Evolutionary conservation across 2,888 invertebrate species (phyloP).

Genomic region (Ophion obscuratus): DNA sequence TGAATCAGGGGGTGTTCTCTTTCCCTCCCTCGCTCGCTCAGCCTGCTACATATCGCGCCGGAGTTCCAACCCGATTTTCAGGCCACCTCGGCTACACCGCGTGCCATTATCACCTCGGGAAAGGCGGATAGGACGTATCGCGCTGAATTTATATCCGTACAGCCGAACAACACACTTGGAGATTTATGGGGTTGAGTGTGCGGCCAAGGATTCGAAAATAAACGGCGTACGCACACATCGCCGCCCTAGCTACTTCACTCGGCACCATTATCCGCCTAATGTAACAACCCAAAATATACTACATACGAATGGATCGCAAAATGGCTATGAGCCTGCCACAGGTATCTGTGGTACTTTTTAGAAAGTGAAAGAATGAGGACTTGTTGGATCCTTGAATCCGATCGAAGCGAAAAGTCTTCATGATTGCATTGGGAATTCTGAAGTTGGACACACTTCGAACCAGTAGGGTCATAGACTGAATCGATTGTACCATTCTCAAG

Average conservation of each 20-base stretch:
- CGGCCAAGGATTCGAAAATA: constrained; percentile 46
- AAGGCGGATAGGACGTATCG: constrained; percentile 52
- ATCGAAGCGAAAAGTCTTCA: too few species aligned
- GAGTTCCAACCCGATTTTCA: constrained; percentile 22
- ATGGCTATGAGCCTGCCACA: too few species aligned
- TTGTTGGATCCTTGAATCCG: too few species aligned
- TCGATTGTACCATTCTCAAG: constrained; percentile 3
- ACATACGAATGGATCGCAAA: too few species aligned
- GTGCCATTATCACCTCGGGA: constrained; percentile 54
- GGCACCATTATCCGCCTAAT: constrained; percentile 39
- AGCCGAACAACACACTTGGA: constrained; percentile 16
- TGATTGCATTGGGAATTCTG: too few species aligned
- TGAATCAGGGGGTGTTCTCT: constrained; percentile 4
- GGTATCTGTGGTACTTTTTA: too few species aligned
- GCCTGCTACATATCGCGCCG: constrained; percentile 26
- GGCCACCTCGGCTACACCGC: constrained; percentile 45
- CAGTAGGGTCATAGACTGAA: neutral
- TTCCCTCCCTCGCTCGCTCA: too few species aligned
- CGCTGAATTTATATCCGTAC: constrained; percentile 53
- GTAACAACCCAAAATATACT: neutral
- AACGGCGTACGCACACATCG: constrained; percentile 23
- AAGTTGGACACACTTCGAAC: neutral
- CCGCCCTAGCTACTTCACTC: neutral
- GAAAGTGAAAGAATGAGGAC: too few species aligned
- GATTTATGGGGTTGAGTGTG: constrained; percentile 55